Evolutionary conservation across 2,888 invertebrate species (phyloP), one percentile per base, ranked within the genome.

Genomic region (Vesta saturnalis): DNA sequence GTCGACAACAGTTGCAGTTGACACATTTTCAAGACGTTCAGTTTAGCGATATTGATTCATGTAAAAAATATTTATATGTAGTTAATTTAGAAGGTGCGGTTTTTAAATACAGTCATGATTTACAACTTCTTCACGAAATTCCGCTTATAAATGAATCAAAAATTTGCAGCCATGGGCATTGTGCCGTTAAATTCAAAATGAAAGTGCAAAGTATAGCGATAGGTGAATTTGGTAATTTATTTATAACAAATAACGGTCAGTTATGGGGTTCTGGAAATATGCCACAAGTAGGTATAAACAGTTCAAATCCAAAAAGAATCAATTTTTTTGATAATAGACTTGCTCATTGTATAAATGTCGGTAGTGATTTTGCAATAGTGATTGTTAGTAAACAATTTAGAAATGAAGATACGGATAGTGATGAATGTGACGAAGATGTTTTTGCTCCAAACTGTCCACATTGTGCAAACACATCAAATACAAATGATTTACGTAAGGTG

Each of bases 291-390:
- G 87, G 88, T 58, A 85, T 91, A 76, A 87, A 88, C 70, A 85
- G 86, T 59, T 81, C 80, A 74, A 87, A 85, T 76, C 90, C 91
- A 71, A 89, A 87, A 72, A 89, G 88, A 82, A 88, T 92, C 56
- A 86, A 85, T 70, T 91, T 91, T 83, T 91, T 92, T 76, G 89
- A 90, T 77, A 90, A 90, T 5, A 85, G 91, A 74, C 87, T 87
- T 69, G 88, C 94, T 18, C 87, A 90, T 58, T 89, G 90, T 79
- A 87, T 93, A 52, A 89, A 89, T 6, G 91, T 94, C 64, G 95
- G 95, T 4, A 87, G 87, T 67, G 90, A 92, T 78, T 95, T 91
- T 86, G 94, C 91, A 79, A 91, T 91, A 78, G 90, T 90, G 57
- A 87, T 92, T 76, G 89, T 89, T n/a, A 87, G 89, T 71, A 91